Base-by-base conservation (phyloP, 2,888 invertebrate genomes). In the Tridacna gigas region DNA sequence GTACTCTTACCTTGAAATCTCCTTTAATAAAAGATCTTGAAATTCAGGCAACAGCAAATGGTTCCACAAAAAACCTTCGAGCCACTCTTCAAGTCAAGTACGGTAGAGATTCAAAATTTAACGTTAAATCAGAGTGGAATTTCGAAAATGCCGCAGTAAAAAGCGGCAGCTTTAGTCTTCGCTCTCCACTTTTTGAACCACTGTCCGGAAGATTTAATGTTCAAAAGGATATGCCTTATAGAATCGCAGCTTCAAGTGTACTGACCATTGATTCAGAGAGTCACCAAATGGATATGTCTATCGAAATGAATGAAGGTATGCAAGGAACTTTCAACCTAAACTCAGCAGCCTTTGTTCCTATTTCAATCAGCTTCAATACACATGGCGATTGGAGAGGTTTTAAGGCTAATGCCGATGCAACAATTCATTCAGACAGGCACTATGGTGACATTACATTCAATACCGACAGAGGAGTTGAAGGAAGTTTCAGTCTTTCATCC, bases 11-110 rank as follows among this genome's bases (percentile, higher is more conserved):
- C 9, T 25, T 83, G 11, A 61, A 56, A 5, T n/a, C 79, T 60
- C 83, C 83, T n/a, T 15, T 79, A 9, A 67, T 77, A 18, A 71
- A 80, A 47, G 74, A 76, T 15, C 26, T 83, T 15, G 77, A 77
- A 45, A 51, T 77, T 9, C 73, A 76, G 5, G 25, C 80, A 15
- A 25, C 13, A 26, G 45, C 73, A 18, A 20, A 63, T 28, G 83
- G 83, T 9, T 66, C 65, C 15, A 45, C 28, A 12, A 28, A 45
- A 22, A 74, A 83, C 56, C 56, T 73, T 37, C 63, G 66, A 48
- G 37, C 77, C 11, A 56, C 65, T n/a, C 77, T 77, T 28, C 47
- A 56, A 73, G 61, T 83, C 4, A 18, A 25, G 12, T 77, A 80
- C 71, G 80, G 69, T n/a, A 74, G 67, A 20, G 66, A 77, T 7